Conservation (phyloP, 2,113 vertebrate species). For the Gadus macrocephalus region DNA sequence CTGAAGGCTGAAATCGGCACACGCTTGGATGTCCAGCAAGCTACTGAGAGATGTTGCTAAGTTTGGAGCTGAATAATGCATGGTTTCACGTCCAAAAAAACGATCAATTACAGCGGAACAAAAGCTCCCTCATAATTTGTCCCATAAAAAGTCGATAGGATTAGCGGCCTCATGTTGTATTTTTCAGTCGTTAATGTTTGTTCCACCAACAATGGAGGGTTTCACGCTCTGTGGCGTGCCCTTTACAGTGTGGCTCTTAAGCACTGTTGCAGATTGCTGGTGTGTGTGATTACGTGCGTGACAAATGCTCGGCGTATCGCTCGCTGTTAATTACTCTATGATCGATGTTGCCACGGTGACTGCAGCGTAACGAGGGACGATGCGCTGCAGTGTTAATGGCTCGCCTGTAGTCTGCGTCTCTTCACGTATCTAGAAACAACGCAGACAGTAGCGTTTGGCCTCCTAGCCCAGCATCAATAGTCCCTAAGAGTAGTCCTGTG, state of each 20-base stretch:
- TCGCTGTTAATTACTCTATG: conserved; percentile 28
- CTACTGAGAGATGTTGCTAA: no score
- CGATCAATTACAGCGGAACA: not conserved
- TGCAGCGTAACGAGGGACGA: conserved; percentile 30
- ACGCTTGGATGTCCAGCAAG: no score
- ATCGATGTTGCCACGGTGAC: conserved; percentile 31
- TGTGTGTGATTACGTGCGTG: conserved; percentile 1
- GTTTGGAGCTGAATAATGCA: no score
- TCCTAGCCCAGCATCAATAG: conserved; percentile 10
- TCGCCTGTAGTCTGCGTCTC: conserved; percentile 21
- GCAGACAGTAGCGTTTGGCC: conserved; percentile 26
- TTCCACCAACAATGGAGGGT: not conserved
- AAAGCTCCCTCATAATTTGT: not conserved
- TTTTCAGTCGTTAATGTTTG: not conserved
- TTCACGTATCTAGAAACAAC: conserved; percentile 24
- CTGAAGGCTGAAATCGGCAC: no score
- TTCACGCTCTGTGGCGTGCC: not conserved
- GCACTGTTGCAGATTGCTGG: not conserved
- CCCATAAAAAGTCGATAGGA: not conserved
- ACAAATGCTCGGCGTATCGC: conserved; percentile 17
- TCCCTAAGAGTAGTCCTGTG: conserved; percentile 1
- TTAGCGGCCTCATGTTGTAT: not conserved
- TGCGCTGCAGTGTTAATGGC: conserved; percentile 35
- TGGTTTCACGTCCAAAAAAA: not conserved
- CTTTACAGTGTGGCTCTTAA: not conserved